A percentile compares a stretch with the other conserved stretches of the same genome.
phyloP scores from a whole-genome alignment of 2,113 vertebrate species.

The Oncorhynchus tshawytscha region DNA sequence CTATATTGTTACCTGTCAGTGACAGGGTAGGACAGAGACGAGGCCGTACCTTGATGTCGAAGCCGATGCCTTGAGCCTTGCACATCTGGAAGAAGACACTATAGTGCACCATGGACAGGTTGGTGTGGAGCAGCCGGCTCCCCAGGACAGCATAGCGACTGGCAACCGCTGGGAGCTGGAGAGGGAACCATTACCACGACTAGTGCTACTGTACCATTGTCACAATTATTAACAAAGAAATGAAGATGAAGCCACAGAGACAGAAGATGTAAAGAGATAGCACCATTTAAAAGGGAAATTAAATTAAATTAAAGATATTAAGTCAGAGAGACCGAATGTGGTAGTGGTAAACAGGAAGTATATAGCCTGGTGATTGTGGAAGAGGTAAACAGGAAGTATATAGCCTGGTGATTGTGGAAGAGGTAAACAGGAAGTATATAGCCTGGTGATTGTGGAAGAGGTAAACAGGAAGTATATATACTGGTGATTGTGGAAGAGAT shows the following conservation, averaged over 20 bases:
- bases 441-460: too few relatives aligned
- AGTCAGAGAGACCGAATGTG: not conserved
- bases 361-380: too few relatives aligned
- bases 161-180: conserved; percentile 32
- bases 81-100: conserved; percentile 80
- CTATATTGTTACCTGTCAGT: not conserved
- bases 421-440: too few relatives aligned
- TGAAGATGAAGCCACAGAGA: not conserved
- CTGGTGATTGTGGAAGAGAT: too few relatives aligned
- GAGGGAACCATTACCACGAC: not conserved
- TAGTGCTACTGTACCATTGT: too few relatives aligned
- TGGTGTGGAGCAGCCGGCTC: conserved; percentile 76
- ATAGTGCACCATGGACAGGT: conserved; percentile 78
- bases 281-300: too few relatives aligned
- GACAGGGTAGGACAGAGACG: not conserved
- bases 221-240: not conserved
- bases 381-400: too few relatives aligned
- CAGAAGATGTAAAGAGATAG: too few relatives aligned
- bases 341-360: too few relatives aligned
- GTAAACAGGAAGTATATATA: too few relatives aligned
- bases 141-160: conserved; percentile 73
- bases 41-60: conserved; percentile 79
- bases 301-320: too few relatives aligned
- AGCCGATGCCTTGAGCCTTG: conserved; percentile 79
- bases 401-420: too few relatives aligned